Base-by-base conservation (phyloP, 1,140 invertebrate genomes). In the Drosophila sproati region DNA sequence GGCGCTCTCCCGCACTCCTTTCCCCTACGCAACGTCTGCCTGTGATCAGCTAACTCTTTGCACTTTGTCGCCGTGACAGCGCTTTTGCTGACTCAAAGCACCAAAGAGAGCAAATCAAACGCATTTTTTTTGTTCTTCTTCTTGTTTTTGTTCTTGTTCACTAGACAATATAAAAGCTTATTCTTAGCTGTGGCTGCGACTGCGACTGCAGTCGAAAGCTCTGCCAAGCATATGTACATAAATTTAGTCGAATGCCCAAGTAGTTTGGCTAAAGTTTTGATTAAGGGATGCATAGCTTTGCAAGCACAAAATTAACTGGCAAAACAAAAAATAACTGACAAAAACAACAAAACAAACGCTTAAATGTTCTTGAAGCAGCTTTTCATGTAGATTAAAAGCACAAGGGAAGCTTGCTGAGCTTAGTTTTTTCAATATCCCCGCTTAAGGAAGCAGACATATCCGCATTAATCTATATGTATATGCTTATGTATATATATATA, bases 51-150 rank as follows among this genome's bases (percentile, higher is more conserved):
- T 55, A 50, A 47, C 82, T 55, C 57, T 61, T 55, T 8, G 56
- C 8, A 52, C 8, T 47, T 48, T 12, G 35, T 67, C 54, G 31
- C 39, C 54, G 31, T 8, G 39, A 6, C 63, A 6, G 37, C 50
- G 35, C 39, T 70, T 54, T 77, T 76, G 71, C 54, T 70, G 34
- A 41, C 51, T 48, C 20, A 43, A 51, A 8, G 12, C 29, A 12
- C 8, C 34, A 7, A 39, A 66, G 62, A 67, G 62, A 54, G 71
- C 71, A 64, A 39, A 34, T 61, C 69, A 48, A 85, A 85, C 82
- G 82, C 82, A 86, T 85, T 70, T 71, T 75, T 72, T 85, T 80
- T 83, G 73, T 67, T 79, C 43, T 75, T 59, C 39, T 35, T 54
- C 7, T 56, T 68, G 47, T 55, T 59, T 28, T 68, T 41, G 10